phyloP scores from a whole-genome alignment of 2,113 vertebrate species.

The Urocolius indicus region DNA sequence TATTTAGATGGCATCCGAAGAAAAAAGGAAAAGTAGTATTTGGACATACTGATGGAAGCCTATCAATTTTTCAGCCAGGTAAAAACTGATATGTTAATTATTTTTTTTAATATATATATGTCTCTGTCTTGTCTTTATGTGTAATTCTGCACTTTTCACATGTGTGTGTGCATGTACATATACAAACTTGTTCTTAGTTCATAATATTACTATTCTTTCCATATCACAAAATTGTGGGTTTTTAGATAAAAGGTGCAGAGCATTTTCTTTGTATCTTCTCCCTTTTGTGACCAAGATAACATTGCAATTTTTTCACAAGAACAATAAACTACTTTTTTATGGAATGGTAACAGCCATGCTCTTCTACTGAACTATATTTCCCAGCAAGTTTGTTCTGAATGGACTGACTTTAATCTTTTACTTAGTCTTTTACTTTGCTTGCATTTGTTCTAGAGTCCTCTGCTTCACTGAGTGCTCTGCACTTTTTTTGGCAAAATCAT shows the following conservation, averaged over 20 bases:
- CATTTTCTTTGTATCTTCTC: background rate
- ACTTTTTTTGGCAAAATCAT: background rate
- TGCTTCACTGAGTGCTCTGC: background rate
- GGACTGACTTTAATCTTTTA: background rate
- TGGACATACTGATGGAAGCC: conserved; percentile 94
- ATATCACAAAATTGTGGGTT: background rate
- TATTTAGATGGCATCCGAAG: conserved; percentile 93
- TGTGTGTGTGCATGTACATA: background rate
- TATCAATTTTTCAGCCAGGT: conserved; percentile 97
- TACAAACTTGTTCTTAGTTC: background rate
- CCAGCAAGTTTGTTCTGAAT: background rate
- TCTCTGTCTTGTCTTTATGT: background rate
- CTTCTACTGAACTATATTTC: background rate
- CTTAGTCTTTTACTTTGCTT: background rate
- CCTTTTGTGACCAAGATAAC: background rate
- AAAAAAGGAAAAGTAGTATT: conserved; percentile 94
- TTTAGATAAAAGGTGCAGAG: background rate
- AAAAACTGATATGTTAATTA: background rate
- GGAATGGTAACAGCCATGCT: background rate
- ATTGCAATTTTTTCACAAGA: background rate
- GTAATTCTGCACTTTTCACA: background rate
- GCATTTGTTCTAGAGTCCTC: background rate
- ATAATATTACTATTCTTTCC: background rate
- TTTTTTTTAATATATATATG: background rate
- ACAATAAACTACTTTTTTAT: background rate